phyloP scores from a whole-genome alignment of 2,888 invertebrate species.

The Timema podura region DNA sequence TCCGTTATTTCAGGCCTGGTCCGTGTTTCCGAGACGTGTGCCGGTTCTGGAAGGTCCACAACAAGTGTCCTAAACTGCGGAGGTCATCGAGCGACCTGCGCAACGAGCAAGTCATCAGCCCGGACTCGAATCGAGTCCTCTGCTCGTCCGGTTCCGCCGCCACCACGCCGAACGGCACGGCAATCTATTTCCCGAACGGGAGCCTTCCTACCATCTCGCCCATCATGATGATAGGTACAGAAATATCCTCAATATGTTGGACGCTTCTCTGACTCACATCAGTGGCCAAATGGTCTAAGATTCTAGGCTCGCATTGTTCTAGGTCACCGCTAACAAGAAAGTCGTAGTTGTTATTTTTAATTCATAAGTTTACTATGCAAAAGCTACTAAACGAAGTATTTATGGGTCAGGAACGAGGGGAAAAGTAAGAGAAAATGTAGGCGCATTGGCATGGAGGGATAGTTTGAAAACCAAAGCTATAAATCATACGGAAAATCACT shows the following conservation, averaged over 20 bases:
- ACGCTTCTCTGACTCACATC: not conserved
- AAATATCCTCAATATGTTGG: not conserved
- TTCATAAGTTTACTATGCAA: no score
- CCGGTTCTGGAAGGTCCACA: conserved; percentile 69
- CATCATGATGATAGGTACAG: conserved; percentile 21
- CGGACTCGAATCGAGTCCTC: conserved; percentile 29
- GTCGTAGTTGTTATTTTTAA: no score
- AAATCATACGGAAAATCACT: no score
- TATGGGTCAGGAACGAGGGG: no score
- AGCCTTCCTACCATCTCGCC: conserved; percentile 19
- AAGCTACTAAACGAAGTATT: no score
- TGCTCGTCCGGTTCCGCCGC: conserved; percentile 7
- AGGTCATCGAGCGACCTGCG: conserved; percentile 56
- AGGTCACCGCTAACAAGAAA: no score
- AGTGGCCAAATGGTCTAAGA: no score
- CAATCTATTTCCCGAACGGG: conserved; percentile 9
- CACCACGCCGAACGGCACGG: conserved; percentile 10
- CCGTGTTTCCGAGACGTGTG: conserved; percentile 74
- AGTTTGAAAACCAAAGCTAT: no score
- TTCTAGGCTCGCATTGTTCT: no score
- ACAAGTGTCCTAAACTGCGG: conserved; percentile 61
- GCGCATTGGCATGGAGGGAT: no score
- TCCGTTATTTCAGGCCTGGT: conserved; percentile 55
- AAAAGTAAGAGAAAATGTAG: no score
- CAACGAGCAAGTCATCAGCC: conserved; percentile 41